A percentile compares a stretch with the other conserved stretches of the same genome.
phyloP scores from a whole-genome alignment of 1,140 invertebrate genomes.

The Drosophila novamexicana region DNA sequence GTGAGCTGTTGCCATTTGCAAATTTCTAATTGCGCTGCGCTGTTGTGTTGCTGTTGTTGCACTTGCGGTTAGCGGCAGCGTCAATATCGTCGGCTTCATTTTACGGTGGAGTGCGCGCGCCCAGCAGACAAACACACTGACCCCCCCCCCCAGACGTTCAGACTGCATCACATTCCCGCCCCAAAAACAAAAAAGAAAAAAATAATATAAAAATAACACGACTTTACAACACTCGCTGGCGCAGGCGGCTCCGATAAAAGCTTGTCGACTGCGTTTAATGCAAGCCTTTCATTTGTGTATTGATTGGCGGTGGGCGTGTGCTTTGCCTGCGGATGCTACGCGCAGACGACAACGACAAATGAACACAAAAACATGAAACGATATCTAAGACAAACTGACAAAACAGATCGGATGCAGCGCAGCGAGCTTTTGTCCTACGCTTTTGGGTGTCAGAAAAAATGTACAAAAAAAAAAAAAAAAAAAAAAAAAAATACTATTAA shows the following conservation, averaged over 20 bases:
- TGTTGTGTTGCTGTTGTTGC: slow-evolving; percentile 57
- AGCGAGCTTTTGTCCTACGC: slow-evolving; percentile 27
- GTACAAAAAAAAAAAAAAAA: slow-evolving; percentile 15
- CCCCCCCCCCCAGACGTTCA: not conserved
- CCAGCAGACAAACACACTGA: slow-evolving; percentile 9
- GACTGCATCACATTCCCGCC: too few species aligned
- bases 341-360: not conserved
- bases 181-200: not conserved
- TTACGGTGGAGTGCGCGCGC: slow-evolving; percentile 32
- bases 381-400: slow-evolving; percentile 11
- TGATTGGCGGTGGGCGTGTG: slow-evolving; percentile 35
- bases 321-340: slow-evolving; percentile 40
- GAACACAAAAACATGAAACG: not conserved
- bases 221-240: slow-evolving; percentile 1
- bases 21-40: slow-evolving; percentile 17
- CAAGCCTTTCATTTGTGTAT: slow-evolving; percentile 9
- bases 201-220: not conserved
- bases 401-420: slow-evolving; percentile 4
- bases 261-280: slow-evolving; percentile 15
- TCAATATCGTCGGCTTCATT: slow-evolving; percentile 16
- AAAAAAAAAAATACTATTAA: not conserved
- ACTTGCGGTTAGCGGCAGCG: slow-evolving; percentile 27
- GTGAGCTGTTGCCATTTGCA: slow-evolving; percentile 9
- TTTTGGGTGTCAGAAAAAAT: slow-evolving; percentile 19
- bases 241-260: slow-evolving; percentile 11